Conservation (phyloP, 2,888 invertebrate species). For the Caenorhabditis sp. region DNA sequence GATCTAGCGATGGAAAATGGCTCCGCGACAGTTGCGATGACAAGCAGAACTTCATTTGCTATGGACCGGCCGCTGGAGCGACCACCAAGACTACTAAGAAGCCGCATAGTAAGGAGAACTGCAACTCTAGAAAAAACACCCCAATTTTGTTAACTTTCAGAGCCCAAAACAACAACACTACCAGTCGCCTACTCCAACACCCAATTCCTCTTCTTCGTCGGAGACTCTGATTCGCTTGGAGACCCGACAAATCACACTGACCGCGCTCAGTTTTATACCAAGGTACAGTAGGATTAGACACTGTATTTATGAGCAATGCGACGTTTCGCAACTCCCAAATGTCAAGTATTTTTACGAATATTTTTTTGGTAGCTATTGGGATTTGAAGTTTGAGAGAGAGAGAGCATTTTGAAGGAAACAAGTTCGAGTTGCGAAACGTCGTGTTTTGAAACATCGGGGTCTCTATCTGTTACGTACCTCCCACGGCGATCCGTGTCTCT, state of each 20-base stretch:
- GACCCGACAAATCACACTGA: slow-evolving; percentile 2
- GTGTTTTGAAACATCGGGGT: too few species aligned
- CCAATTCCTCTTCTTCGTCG: slow-evolving; percentile 8
- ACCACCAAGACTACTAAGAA: too few species aligned
- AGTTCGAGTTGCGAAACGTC: too few species aligned
- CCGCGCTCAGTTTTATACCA: neutral
- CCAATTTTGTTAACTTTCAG: neutral
- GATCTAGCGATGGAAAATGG: slow-evolving; percentile 7
- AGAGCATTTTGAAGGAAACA: too few species aligned
- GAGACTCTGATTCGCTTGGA: slow-evolving; percentile 19
- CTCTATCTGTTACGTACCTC: too few species aligned
- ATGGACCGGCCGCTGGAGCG: slow-evolving; percentile 11
- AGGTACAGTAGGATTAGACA: slow-evolving; percentile 1
- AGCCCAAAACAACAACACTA: neutral
- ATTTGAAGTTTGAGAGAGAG: too few species aligned
- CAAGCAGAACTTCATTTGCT: slow-evolving; percentile 1
- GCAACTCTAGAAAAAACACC: neutral
- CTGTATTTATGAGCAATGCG: too few species aligned
- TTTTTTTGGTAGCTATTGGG: too few species aligned
- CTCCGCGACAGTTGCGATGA: neutral
- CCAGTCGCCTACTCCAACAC: neutral
- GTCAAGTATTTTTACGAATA: too few species aligned
- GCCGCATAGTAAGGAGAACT: slow-evolving; percentile 4
- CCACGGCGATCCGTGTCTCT: too few species aligned
- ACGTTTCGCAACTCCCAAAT: too few species aligned